These are phyloP conservation scores for Phoronis australis DNA, from an alignment of 2,888 invertebrate species.

Conservation along the genomic window DNA sequence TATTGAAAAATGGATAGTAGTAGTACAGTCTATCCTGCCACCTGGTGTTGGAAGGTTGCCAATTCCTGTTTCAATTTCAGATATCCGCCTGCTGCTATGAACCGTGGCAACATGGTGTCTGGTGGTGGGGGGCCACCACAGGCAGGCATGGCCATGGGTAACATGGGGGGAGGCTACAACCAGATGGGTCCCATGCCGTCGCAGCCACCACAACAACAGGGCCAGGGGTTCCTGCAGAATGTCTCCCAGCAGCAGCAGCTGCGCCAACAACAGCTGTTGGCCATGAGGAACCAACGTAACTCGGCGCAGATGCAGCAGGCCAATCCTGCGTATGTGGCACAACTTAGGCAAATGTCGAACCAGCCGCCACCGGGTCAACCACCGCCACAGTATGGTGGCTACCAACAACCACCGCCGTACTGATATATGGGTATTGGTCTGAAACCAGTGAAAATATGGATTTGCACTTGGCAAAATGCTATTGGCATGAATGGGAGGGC, in stretches of 20 bases:
- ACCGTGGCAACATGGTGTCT: slow-evolving; percentile 14
- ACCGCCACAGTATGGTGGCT: slow-evolving; percentile 16
- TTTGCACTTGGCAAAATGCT: no score
- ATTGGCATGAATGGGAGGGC: no score
- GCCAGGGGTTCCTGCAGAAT: slow-evolving; percentile 33
- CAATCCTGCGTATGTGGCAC: slow-evolving; percentile 35
- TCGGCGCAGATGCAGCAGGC: slow-evolving; percentile 48
- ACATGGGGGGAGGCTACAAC: slow-evolving; percentile 27
- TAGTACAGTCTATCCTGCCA: no score
- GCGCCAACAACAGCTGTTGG: slow-evolving; percentile 7
- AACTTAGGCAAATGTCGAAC: slow-evolving; percentile 27
- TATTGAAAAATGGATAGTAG: no score
- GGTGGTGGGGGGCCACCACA: slow-evolving; percentile 3
- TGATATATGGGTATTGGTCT: not conserved
- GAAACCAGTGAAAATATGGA: not conserved
- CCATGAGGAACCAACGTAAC: slow-evolving; percentile 31
- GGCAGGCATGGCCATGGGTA: slow-evolving; percentile 5
- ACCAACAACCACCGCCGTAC: slow-evolving; percentile 21
- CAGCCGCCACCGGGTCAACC: slow-evolving; percentile 15
- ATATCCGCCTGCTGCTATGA: slow-evolving; percentile 17
- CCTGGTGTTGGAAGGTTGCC: not conserved
- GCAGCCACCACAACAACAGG: slow-evolving; percentile 19
- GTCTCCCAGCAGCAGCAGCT: slow-evolving; percentile 38
- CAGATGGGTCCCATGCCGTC: slow-evolving; percentile 31
- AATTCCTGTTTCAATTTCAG: slow-evolving; percentile 11